These are phyloP conservation scores for Osmerus eperlanus DNA, from an alignment of 2,113 vertebrate genomes.

Conservation along the genomic window DNA sequence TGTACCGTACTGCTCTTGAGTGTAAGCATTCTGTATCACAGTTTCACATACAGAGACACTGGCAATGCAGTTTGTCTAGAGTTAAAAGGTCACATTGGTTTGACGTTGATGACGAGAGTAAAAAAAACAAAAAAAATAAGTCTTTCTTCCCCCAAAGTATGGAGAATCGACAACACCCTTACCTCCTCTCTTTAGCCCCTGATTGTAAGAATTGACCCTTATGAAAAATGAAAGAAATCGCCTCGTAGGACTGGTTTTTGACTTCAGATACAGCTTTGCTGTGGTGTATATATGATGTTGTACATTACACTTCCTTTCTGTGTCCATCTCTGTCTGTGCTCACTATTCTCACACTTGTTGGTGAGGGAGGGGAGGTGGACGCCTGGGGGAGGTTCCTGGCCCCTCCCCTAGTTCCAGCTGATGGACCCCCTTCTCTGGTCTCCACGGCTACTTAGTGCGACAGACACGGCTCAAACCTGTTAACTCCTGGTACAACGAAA, in stretches of 20 bases:
- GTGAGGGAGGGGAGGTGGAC: slow-evolving; percentile 68
- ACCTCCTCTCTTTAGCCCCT: slow-evolving; percentile 98
- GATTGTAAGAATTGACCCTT: slow-evolving; percentile 98
- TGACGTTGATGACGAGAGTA: slow-evolving; percentile 83
- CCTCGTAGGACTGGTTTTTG: slow-evolving; percentile 99
- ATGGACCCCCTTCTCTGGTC: slow-evolving; percentile 64
- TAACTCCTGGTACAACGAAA: slow-evolving; percentile 87
- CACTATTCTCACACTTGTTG: slow-evolving; percentile 76
- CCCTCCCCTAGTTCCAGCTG: slow-evolving; percentile 51
- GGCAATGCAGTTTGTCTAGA: slow-evolving; percentile 79
- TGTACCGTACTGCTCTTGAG: slow-evolving; percentile 91
- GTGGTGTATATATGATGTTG: slow-evolving; percentile 99
- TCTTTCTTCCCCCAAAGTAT: slow-evolving; percentile 99
- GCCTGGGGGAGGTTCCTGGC: slow-evolving; percentile 58
- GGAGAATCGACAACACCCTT: slow-evolving; percentile 99
- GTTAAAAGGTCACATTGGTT: slow-evolving; percentile 95
- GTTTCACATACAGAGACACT: slow-evolving; percentile 77
- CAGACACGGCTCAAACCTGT: slow-evolving; percentile 75
- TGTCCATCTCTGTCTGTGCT: slow-evolving; percentile 80
- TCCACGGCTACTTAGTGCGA: slow-evolving; percentile 75
- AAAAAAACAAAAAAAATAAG: slow-evolving; percentile 74
- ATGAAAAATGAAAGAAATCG: slow-evolving; percentile 82
- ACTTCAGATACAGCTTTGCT: slow-evolving; percentile 95
- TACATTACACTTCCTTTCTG: slow-evolving; percentile 97
- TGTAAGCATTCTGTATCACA: slow-evolving; percentile 93